Conservation (phyloP, 2,113 vertebrate species). For the Calidris pugnax region DNA sequence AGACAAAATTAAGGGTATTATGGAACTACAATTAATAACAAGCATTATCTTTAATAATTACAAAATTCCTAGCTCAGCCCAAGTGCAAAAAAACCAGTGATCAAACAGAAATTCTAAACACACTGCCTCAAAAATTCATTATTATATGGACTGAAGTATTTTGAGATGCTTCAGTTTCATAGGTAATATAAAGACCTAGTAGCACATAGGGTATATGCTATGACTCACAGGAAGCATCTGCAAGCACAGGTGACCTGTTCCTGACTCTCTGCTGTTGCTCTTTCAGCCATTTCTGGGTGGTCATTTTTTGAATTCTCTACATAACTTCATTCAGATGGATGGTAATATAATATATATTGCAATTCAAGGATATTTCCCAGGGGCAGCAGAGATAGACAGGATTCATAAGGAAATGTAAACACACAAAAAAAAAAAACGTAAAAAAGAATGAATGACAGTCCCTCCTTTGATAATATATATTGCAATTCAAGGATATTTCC, state of each 20-base stretch:
- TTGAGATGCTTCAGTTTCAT: background rate
- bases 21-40: background rate
- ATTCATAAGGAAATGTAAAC: background rate
- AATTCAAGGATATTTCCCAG: background rate
- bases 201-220: background rate
- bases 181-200: background rate
- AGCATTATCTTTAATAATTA: background rate
- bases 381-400: background rate
- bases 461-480: no score
- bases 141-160: background rate
- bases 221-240: background rate
- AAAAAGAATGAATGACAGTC: background rate
- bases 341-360: background rate
- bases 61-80: background rate
- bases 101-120: background rate
- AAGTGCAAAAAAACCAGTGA: background rate
- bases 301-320: background rate
- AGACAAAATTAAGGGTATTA: background rate
- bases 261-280: background rate
- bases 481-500: no score
- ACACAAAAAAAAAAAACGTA: background rate
- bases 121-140: background rate
- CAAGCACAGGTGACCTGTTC: background rate
- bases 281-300: background rate
- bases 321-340: background rate